A percentile compares a stretch with the other conserved stretches of the same genome.
phyloP scores from a whole-genome alignment of 1,140 invertebrate species.

The Eriocheir sinensis region DNA sequence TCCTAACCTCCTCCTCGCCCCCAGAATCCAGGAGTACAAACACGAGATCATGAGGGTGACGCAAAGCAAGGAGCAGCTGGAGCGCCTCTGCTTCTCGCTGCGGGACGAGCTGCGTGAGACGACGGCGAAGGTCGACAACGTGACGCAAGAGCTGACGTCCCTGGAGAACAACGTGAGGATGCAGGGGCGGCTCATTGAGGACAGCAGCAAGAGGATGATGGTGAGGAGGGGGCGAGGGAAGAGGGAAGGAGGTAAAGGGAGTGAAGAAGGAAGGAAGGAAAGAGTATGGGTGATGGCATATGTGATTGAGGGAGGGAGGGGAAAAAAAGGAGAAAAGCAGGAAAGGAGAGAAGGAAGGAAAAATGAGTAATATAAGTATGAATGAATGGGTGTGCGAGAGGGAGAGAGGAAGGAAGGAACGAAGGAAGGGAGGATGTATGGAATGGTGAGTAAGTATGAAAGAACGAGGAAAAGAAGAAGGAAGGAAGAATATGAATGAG shows the following conservation, averaged over 20 bases:
- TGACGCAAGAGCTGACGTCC: slow-evolving; percentile 74
- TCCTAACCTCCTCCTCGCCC: neutral
- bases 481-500: neutral
- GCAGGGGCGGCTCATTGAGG: slow-evolving; percentile 76
- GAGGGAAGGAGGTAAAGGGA: neutral
- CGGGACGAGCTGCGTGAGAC: slow-evolving; percentile 81
- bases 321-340: neutral
- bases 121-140: slow-evolving; percentile 80
- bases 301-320: neutral
- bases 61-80: slow-evolving; percentile 76
- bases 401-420: slow-evolving; percentile 30
- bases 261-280: neutral
- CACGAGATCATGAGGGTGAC: slow-evolving; percentile 74
- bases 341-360: slow-evolving; percentile 9
- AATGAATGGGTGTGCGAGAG: too few species aligned
- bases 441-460: neutral
- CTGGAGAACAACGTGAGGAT: slow-evolving; percentile 77
- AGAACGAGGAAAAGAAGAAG: neutral
- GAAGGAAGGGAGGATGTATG: neutral
- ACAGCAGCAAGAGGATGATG: slow-evolving; percentile 55
- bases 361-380: too few species aligned
- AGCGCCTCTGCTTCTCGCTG: slow-evolving; percentile 61
- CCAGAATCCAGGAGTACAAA: slow-evolving; percentile 65
- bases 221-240: neutral
- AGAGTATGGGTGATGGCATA: neutral